phyloP scores from a whole-genome alignment of 2,888 invertebrate genomes.

The Tetragonisca angustula region DNA sequence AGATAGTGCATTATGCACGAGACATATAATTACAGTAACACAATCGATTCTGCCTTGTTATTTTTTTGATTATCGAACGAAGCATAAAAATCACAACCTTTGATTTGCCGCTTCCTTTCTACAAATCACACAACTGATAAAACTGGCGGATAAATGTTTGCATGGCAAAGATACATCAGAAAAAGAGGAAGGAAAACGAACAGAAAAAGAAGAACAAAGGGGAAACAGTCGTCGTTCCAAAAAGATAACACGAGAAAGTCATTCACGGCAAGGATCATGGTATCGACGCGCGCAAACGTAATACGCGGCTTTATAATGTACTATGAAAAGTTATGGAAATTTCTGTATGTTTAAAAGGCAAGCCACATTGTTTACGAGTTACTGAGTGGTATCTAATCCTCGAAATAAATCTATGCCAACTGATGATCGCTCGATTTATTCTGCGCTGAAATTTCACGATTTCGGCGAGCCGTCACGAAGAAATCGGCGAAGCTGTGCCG shows the following conservation, averaged over 20 bases:
- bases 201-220: background rate
- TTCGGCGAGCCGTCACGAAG: background rate
- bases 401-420: constrained; percentile 42
- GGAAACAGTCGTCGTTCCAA: background rate
- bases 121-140: background rate
- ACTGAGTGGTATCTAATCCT: constrained; percentile 30
- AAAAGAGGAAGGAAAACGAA: background rate
- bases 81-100: background rate
- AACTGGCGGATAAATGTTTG: background rate
- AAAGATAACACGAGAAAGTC: constrained; percentile 29
- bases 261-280: constrained; percentile 29
- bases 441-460: constrained; percentile 17
- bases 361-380: constrained; percentile 51
- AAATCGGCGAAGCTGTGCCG: background rate
- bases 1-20: too few relatives aligned
- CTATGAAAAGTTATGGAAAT: constrained; percentile 52
- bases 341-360: constrained; percentile 33
- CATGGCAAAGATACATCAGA: background rate
- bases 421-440: constrained; percentile 53
- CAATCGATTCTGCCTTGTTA: background rate
- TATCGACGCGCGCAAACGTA: constrained; percentile 6
- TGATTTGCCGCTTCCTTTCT: background rate
- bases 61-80: background rate
- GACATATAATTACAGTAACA: background rate
- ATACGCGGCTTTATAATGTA: constrained; percentile 35